These are phyloP conservation scores for Antennarius striatus DNA, from an alignment of 2,113 vertebrate species.

Conservation along the genomic window DNA sequence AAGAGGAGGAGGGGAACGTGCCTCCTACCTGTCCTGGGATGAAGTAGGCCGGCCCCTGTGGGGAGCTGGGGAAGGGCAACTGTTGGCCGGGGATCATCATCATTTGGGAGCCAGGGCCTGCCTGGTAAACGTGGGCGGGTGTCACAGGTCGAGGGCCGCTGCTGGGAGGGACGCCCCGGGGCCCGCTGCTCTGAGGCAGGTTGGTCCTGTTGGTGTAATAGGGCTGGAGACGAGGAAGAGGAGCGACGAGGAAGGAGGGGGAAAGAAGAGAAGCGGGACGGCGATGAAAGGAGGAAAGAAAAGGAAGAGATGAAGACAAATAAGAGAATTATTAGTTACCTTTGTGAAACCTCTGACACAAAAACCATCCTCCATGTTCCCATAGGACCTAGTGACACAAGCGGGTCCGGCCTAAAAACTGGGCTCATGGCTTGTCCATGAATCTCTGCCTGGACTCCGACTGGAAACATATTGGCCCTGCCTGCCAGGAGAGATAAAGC, in stretches of 20 bases:
- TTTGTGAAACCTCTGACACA: conserved; percentile 15
- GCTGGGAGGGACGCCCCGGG: conserved; percentile 87
- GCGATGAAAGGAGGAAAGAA: background rate
- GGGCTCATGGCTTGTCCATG: conserved; percentile 29
- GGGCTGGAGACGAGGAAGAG: conserved; percentile 78
- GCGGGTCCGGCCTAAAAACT: conserved; percentile 19
- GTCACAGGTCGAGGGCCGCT: conserved; percentile 88
- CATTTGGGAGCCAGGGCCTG: conserved; percentile 89
- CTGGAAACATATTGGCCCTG: conserved; percentile 55
- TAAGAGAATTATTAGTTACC: conserved; percentile 2
- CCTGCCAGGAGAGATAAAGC: conserved; percentile 62
- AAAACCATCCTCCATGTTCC: conserved; percentile 10
- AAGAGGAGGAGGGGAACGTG: background rate
- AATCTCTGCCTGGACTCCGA: conserved; percentile 46
- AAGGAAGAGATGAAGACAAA: conserved; percentile 3
- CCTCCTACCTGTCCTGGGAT: conserved; percentile 88
- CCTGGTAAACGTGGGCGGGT: conserved; percentile 91
- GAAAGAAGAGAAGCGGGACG: background rate
- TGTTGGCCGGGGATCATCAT: conserved; percentile 96
- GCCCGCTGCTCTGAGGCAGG: conserved; percentile 81
- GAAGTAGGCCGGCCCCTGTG: conserved; percentile 89
- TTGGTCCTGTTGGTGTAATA: conserved; percentile 89
- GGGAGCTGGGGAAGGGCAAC: conserved; percentile 87
- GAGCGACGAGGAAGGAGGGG: background rate
- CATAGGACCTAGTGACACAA: conserved; percentile 22